These are phyloP conservation scores for Hestina assimilis DNA, from an alignment of 1,140 invertebrate species.

Conservation along the genomic window DNA sequence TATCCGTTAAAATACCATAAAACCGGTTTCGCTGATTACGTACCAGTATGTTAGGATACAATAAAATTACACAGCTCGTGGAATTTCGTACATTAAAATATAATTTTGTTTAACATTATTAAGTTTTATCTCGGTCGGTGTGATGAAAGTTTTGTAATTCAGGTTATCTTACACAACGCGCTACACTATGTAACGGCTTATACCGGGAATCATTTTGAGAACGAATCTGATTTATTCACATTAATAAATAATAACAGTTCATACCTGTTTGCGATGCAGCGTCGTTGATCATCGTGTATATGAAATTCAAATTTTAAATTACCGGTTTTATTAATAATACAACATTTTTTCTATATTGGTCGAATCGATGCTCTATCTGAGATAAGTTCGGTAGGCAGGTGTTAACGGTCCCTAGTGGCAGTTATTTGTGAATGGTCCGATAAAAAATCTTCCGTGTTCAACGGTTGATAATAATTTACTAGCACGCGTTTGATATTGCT, in stretches of 20 bases:
- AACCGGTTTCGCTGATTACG: constrained; percentile 56
- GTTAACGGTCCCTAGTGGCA: constrained; percentile 62
- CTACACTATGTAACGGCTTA: constrained; percentile 1
- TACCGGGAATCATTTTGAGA: constrained; percentile 2
- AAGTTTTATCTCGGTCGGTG: constrained; percentile 14
- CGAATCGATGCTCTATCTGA: not conserved
- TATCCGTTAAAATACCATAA: constrained; percentile 58
- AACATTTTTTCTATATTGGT: constrained; percentile 14
- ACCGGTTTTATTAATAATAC: constrained; percentile 32
- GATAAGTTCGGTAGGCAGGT: constrained; percentile 38
- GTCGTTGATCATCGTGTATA: constrained; percentile 18
- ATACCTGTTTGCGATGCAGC: constrained; percentile 13
- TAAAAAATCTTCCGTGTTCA: constrained; percentile 57
- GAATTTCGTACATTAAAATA: constrained; percentile 33
- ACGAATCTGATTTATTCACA: not conserved
- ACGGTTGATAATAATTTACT: constrained; percentile 45
- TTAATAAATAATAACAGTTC: constrained; percentile 11
- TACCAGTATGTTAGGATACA: constrained; percentile 38
- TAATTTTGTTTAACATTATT: constrained; percentile 16
- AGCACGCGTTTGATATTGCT: constrained; percentile 22
- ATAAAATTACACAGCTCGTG: constrained; percentile 28
- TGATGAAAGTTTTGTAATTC: constrained; percentile 19
- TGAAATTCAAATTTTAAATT: constrained; percentile 28
- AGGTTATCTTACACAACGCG: constrained; percentile 21
- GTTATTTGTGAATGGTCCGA: constrained; percentile 61